These are phyloP conservation scores for Podabrus alpinus DNA, from an alignment of 2,888 invertebrate species.

Conservation along the genomic window DNA sequence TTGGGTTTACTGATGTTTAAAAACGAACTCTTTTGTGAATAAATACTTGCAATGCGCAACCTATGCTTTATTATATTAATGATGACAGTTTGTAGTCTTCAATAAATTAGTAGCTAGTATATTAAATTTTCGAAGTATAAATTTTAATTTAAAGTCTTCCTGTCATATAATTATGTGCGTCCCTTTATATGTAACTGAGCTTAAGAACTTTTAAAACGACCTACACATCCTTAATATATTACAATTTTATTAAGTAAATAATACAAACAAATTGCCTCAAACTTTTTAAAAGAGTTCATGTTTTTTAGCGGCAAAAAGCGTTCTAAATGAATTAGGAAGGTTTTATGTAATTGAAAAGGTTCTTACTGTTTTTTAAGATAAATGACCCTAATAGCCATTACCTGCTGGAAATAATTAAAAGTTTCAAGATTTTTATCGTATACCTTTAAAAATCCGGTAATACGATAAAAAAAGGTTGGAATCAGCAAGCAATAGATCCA, in stretches of 20 bases:
- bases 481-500: slow-evolving; percentile 3
- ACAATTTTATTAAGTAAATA: not conserved
- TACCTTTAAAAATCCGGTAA: slow-evolving; percentile 2
- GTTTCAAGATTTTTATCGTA: slow-evolving; percentile 21
- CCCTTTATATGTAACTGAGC: too few species aligned
- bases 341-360: slow-evolving; percentile 24
- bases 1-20: too few species aligned
- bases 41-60: too few species aligned
- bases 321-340: slow-evolving; percentile 18
- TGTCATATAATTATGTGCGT: too few species aligned
- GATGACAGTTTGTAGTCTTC: too few species aligned
- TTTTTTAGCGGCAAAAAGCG: not conserved
- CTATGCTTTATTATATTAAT: too few species aligned
- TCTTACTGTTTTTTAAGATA: slow-evolving; percentile 20
- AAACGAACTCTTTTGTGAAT: too few species aligned
- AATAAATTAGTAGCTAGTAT: too few species aligned
- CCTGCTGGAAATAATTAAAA: slow-evolving; percentile 26
- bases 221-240: not conserved
- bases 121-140: not conserved
- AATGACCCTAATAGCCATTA: slow-evolving; percentile 20
- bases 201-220: not conserved
- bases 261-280: not conserved
- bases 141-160: not conserved
- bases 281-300: slow-evolving; percentile 15
- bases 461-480: not conserved